These are phyloP conservation scores for Leucopternis melanops DNA, from an alignment of 2,113 vertebrate genomes.

Conservation along the genomic window DNA sequence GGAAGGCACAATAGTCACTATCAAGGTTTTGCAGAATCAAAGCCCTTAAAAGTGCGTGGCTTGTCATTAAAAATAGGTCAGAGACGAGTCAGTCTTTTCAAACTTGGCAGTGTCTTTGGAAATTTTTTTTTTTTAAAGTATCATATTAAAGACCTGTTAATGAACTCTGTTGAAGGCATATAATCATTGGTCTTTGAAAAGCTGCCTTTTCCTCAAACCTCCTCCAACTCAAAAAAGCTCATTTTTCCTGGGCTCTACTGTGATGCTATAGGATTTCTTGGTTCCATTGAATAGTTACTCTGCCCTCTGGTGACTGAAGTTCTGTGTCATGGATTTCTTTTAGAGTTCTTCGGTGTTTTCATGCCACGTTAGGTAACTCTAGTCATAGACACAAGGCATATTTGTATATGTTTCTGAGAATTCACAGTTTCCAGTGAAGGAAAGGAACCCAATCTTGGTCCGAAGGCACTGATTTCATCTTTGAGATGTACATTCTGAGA, in stretches of 20 bases:
- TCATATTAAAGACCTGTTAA: neutral
- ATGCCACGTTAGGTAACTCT: neutral
- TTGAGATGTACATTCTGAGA: neutral
- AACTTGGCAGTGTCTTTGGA: neutral
- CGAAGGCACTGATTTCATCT: neutral
- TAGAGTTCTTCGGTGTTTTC: neutral
- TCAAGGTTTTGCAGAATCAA: neutral
- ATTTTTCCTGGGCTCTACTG: neutral
- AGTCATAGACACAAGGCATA: neutral
- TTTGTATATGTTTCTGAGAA: neutral
- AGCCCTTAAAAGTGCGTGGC: neutral
- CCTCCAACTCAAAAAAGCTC: neutral
- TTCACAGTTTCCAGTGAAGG: neutral
- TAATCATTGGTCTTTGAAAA: neutral
- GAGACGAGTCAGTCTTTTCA: neutral
- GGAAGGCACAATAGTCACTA: neutral
- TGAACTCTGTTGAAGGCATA: neutral
- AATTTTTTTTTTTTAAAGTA: neutral
- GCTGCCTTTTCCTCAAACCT: neutral
- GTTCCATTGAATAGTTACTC: neutral
- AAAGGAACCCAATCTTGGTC: neutral
- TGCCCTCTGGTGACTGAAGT: constrained; percentile 4
- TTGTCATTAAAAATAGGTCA: neutral
- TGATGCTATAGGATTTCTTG: neutral
- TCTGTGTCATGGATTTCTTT: neutral